Percentiles rank a stretch among this genome's conserved stretches.
Evolutionary conservation across 2,113 vertebrate genomes (phyloP).

Genomic region (Xenopus tropicalis): UCB_Xtro_10.0 CM004452.2:20411501-20412000

Average conservation of each 20-base stretch:
- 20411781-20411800: slow-evolving; percentile 10
- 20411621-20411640: slow-evolving; percentile 45
- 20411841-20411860: slow-evolving; percentile 4
- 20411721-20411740: slow-evolving; percentile 35
- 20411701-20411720: slow-evolving; percentile 38
- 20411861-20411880: slow-evolving; percentile 11
- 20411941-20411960: neutral
- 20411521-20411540: slow-evolving; percentile 19
- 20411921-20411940: neutral
- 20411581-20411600: slow-evolving; percentile 52
- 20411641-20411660: slow-evolving; percentile 45
- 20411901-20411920: neutral
- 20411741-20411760: slow-evolving; percentile 1
- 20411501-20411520: slow-evolving; percentile 25
- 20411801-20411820: slow-evolving; percentile 11
- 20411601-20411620: slow-evolving; percentile 47
- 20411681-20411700: slow-evolving; percentile 44
- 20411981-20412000: neutral
- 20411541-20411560: slow-evolving; percentile 45
- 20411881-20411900: slow-evolving; percentile 4
- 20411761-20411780: slow-evolving; percentile 26
- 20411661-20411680: slow-evolving; percentile 41
- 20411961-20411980: neutral
- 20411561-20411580: slow-evolving; percentile 51
- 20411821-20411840: slow-evolving; percentile 29